These are phyloP conservation scores for Bufo bufo DNA, from an alignment of 2,113 vertebrate genomes.

Conservation along the genomic window DNA sequence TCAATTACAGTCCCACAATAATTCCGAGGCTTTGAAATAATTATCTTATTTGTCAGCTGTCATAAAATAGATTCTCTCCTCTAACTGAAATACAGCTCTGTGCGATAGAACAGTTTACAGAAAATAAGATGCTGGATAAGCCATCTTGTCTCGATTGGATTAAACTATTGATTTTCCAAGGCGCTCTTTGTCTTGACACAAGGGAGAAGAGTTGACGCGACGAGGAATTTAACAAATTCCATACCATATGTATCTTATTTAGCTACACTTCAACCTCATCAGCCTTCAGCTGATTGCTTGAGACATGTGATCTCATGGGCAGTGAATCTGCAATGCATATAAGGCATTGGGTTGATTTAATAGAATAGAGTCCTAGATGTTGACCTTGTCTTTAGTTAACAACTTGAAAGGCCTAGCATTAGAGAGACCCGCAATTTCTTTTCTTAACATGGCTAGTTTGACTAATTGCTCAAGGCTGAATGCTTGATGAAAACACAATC, in stretches of 20 bases:
- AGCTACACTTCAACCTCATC: conserved; percentile 77
- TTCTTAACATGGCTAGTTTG: conserved; percentile 78
- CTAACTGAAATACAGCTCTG: conserved; percentile 48
- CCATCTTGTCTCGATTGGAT: conserved; percentile 68
- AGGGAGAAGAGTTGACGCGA: conserved; percentile 71
- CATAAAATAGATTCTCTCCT: conserved; percentile 54
- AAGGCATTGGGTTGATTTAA: conserved; percentile 81
- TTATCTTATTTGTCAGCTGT: conserved; percentile 54
- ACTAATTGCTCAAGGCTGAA: conserved; percentile 71
- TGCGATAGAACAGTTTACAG: conserved; percentile 43
- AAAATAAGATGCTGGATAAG: conserved; percentile 50
- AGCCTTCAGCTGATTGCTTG: conserved; percentile 83
- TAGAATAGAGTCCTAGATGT: conserved; percentile 79
- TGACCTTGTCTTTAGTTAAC: conserved; percentile 81
- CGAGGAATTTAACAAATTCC: conserved; percentile 77
- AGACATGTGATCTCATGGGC: conserved; percentile 83
- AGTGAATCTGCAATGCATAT: conserved; percentile 84
- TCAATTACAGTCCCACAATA: conserved; percentile 47
- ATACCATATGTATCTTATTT: conserved; percentile 81
- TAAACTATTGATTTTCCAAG: conserved; percentile 78
- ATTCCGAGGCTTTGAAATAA: conserved; percentile 43
- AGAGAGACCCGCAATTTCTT: conserved; percentile 77
- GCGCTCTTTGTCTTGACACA: conserved; percentile 69
- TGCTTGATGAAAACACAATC: conserved; percentile 55
- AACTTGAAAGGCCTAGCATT: conserved; percentile 74